Base-by-base conservation (phyloP, 2,888 invertebrate genomes). In the Drosophila borborema region DNA sequence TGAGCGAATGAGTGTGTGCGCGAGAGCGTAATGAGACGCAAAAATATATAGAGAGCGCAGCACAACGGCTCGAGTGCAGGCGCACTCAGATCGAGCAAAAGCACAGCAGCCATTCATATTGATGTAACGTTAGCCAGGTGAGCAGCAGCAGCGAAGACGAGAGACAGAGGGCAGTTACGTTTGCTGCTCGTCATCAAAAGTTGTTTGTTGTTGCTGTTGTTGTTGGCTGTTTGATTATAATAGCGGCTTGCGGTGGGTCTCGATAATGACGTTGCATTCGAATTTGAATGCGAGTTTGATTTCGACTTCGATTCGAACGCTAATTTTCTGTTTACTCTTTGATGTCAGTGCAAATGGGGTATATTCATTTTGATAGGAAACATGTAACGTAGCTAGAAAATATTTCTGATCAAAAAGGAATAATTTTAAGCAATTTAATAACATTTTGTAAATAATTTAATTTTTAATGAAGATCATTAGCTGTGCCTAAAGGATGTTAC, bases 211-310 rank as follows among this genome's bases (percentile, higher is more conserved):
- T 62, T 74, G 63, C 28, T 60, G 59, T 61, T 70, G 70, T 60
- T 81, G 69, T 63, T 73, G 70, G 55, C 62, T 49, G 75, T 79
- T 86, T 82, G 83, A 83, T 83, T 83, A 80, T 89, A 86, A 89
- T 90, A 89, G 89, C 82, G 72, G 72, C 81, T 72, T 77, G 85
- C 74, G 89, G 90, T 90, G 90, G 89, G 89, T 90, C 89, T 79
- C 71, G 58, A 63, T 82, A 85, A 82, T 88, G 83, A 83, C 80
- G 73, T 69, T 81, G 86, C 86, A 89, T 78, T 86, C 83, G 86
- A 81, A 84, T 78, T 86, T 86, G 84, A 81, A 84, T 78, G 81
- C 61, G 60, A 70, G 67, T 81, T 89, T 66, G 78, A 75, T 68
- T 78, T 68, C 71, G 72, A 69, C 68, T 83, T 67, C 69, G 64